phyloP scores from a whole-genome alignment of 2,888 invertebrate species.

The Carpatolechia fugitivella region DNA sequence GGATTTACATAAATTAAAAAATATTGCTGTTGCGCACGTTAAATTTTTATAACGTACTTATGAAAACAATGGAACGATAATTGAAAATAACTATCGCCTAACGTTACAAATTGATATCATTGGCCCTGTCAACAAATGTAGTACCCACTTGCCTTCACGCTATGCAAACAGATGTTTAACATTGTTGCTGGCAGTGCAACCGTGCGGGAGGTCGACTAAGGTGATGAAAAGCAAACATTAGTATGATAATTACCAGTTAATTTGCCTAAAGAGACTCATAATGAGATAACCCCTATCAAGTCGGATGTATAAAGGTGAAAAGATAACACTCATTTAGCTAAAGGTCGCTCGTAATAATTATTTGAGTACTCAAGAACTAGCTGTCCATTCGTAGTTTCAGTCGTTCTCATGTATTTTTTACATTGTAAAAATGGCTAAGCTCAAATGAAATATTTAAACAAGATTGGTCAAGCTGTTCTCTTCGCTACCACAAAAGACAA shows the following conservation, averaged over 20 bases:
- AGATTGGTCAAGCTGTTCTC: not conserved
- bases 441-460: not conserved
- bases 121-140: not conserved
- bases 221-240: slow-evolving; percentile 6
- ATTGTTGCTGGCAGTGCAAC: not conserved
- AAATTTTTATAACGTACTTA: too few species aligned
- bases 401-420: too few species aligned
- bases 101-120: not conserved
- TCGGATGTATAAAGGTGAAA: not conserved
- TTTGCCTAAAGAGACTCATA: not conserved
- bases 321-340: not conserved
- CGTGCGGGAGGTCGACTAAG: not conserved
- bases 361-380: too few species aligned
- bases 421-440: too few species aligned
- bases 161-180: slow-evolving; percentile 1
- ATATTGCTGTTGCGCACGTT: too few species aligned
- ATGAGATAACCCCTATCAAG: not conserved
- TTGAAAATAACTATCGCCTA: not conserved
- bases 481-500: too few species aligned
- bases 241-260: not conserved
- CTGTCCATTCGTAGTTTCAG: too few species aligned
- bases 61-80: too few species aligned
- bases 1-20: too few species aligned
- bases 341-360: not conserved
- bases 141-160: slow-evolving; percentile 5